Conservation (phyloP, 2,888 invertebrate species). For the Sarcophaga subvicina region DNA sequence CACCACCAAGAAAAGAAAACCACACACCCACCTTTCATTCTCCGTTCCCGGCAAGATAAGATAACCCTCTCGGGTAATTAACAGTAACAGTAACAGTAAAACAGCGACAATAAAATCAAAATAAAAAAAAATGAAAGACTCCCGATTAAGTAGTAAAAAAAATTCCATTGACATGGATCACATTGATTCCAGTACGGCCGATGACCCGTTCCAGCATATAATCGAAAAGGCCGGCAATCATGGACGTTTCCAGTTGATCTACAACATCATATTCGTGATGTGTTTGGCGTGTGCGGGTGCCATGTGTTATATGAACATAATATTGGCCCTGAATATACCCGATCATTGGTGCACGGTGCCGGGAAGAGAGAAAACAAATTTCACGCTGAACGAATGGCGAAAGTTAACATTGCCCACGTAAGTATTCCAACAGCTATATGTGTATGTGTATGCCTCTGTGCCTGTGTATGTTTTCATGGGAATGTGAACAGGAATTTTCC, state of each 20-base stretch:
- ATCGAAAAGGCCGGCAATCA: conserved; percentile 83
- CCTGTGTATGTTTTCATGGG: background rate
- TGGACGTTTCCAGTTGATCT: conserved; percentile 83
- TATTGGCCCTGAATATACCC: conserved; percentile 83
- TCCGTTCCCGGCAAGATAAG: background rate
- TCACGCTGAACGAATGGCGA: conserved; percentile 83
- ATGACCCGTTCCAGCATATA: conserved; percentile 83
- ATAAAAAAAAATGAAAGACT: conserved; percentile 48
- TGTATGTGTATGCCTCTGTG: too few species aligned
- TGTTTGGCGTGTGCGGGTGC: conserved; percentile 82
- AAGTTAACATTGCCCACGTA: conserved; percentile 83
- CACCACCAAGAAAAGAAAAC: too few species aligned
- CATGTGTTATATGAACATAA: conserved; percentile 83
- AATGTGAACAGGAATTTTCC: conserved; percentile 10
- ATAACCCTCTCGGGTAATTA: background rate
- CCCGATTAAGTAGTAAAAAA: conserved; percentile 38
- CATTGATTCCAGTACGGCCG: conserved; percentile 32
- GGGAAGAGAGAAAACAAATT: conserved; percentile 82
- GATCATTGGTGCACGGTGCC: conserved; percentile 85
- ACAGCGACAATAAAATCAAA: background rate
- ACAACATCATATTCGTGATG: conserved; percentile 82
- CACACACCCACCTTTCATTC: background rate
- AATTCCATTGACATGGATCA: conserved; percentile 40
- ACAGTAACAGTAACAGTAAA: background rate
- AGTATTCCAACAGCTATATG: conserved; percentile 65